Base-by-base conservation (phyloP, 2,797 vertebrate species). In the Malacoctenus gilli region DNA sequence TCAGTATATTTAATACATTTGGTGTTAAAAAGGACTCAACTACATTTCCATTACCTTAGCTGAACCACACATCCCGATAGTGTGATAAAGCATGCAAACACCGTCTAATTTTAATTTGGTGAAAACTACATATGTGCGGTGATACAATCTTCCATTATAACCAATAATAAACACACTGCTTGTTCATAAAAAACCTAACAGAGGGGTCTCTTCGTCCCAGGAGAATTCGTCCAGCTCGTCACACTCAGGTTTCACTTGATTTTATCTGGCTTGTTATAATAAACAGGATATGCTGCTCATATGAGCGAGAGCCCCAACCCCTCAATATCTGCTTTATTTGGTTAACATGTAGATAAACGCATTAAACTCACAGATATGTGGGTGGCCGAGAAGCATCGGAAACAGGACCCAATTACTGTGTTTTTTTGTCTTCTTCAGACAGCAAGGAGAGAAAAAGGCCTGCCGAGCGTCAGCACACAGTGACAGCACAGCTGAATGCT, bases 231-330 rank as follows among this genome's bases (percentile, higher is more conserved):
- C 25, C 15, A 31, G 23, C 42, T 59, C 21, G 49, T 18, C 15
- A 34, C 31, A 19, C 32, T 58, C 55, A 59, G 32, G 3, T 51
- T 67, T 53, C 5, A 42, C 0, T 25, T 57, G 64, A 68, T 65
- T 30, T 11, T 59, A 76, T 74, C 66, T 37, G 38, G 11, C n/a
- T 53, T 44, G 35, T 39, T 46, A 41, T 56, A 59, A 76, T 69
- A 80, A 82, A 75, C 79, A 77, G 54, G 68, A 78, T 54, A 51
- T 59, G 23, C 57, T 60, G 41, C n/a, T 57, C 30, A 52, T 43
- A 59, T 54, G 38, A 71, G 42, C 23, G n/a, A 47, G 14, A 61
- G 5, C 25, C 39, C 23, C 40, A 23, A 23, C 22, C 8, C 11
- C 7, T 5, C 0, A 56, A 67, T 21, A 66, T 67, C 39, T 36